A percentile compares a stretch with the other conserved stretches of the same genome.
Evolutionary conservation across 2,888 invertebrate species (phyloP).

Genomic region (Chydorus sphaericus): DNA sequence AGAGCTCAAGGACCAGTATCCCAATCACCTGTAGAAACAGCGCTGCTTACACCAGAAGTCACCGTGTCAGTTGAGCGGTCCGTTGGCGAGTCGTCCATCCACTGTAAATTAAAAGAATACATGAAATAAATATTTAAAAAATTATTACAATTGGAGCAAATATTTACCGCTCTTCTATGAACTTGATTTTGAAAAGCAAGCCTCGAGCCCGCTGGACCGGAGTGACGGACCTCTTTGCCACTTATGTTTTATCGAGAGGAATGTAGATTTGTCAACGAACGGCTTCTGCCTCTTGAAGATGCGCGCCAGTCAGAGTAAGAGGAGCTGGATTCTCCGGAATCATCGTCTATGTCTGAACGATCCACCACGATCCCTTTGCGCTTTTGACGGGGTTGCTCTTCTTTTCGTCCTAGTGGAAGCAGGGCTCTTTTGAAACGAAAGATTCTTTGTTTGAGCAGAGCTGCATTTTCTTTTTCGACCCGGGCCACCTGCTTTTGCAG

Average conservation of each 20-base stretch:
- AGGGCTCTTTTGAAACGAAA: slow-evolving; percentile 3
- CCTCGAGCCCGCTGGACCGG: not conserved
- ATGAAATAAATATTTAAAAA: not conserved
- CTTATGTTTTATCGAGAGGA: not conserved
- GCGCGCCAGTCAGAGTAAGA: not conserved
- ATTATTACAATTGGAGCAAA: not conserved
- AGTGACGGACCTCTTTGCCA: not conserved
- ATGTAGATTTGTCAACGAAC: slow-evolving; percentile 8
- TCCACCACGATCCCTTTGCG: too few relatives aligned
- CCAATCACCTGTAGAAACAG: slow-evolving; percentile 26
- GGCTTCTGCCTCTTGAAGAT: not conserved
- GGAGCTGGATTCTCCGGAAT: not conserved
- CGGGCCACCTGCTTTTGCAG: slow-evolving; percentile 8
- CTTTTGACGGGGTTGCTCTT: slow-evolving; percentile 1
- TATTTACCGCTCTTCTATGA: not conserved
- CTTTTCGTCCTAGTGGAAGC: not conserved
- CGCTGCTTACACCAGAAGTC: slow-evolving; percentile 48
- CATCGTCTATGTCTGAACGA: not conserved
- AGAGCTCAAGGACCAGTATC: slow-evolving; percentile 9
- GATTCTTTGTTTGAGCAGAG: slow-evolving; percentile 3
- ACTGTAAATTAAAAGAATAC: not conserved
- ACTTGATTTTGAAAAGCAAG: not conserved
- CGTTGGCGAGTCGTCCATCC: slow-evolving; percentile 27
- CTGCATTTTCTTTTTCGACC: slow-evolving; percentile 1
- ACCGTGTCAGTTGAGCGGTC: slow-evolving; percentile 47